Evolutionary conservation across 2,113 vertebrate species (phyloP).

Genomic region (Podiceps cristatus): DNA sequence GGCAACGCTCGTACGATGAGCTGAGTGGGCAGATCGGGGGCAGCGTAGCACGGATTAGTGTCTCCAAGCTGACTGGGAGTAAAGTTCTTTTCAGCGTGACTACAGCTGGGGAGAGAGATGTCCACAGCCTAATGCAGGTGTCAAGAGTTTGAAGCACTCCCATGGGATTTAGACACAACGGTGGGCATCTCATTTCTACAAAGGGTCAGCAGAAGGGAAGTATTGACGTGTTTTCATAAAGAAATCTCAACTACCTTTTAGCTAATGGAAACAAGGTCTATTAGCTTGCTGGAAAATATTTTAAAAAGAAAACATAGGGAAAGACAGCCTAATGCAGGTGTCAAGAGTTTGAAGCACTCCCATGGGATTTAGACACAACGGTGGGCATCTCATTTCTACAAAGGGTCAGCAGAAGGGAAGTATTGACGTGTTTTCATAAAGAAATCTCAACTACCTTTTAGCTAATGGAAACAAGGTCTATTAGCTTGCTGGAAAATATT

Average conservation of each 20-base stretch:
- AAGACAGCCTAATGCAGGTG: neutral
- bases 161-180: neutral
- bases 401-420: neutral
- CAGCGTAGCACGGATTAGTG: accelerated
- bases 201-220: neutral
- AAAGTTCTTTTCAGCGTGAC: neutral
- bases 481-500: neutral
- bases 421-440: neutral
- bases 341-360: neutral
- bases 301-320: neutral
- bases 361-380: neutral
- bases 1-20: accelerated
- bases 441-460: neutral
- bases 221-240: neutral
- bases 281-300: neutral
- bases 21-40: accelerated
- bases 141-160: neutral
- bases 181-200: neutral
- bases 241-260: neutral
- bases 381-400: neutral
- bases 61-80: neutral
- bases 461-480: neutral
- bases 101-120: neutral
- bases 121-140: neutral
- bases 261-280: neutral